These are phyloP conservation scores for Myotis yumanensis DNA, from an alignment of 2,113 vertebrate genomes.

Conservation along the genomic window DNA sequence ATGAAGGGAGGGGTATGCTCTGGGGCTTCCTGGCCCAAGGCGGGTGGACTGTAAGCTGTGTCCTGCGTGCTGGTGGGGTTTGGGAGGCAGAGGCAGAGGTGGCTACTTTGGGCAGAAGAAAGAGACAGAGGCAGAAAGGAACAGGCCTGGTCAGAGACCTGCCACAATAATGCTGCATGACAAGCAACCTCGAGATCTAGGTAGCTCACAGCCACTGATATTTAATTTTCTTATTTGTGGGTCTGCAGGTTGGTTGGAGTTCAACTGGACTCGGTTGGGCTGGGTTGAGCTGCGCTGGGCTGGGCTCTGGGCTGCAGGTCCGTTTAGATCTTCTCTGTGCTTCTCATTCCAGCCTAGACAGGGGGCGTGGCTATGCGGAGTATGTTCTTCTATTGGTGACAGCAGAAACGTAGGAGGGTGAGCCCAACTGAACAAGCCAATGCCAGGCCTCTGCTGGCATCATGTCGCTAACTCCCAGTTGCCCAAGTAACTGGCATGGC, in stretches of 20 bases:
- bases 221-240: not conserved
- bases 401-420: not conserved
- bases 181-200: not conserved
- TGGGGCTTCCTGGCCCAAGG: not conserved
- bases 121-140: not conserved
- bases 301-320: not conserved
- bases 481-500: not conserved
- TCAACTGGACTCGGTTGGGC: not conserved
- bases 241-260: not conserved
- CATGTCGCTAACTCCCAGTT: not conserved
- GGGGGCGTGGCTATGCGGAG: too few species aligned
- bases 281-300: too few species aligned
- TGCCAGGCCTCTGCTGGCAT: not conserved
- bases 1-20: not conserved
- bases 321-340: not conserved
- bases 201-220: not conserved
- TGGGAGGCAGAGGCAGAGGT: not conserved
- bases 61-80: not conserved
- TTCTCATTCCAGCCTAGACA: not conserved
- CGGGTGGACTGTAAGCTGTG: accelerated
- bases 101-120: not conserved
- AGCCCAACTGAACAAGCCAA: not conserved
- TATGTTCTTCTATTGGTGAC: not conserved
- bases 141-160: not conserved
- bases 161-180: not conserved